Evolutionary conservation across 2,797 vertebrate species (phyloP).

Genomic region (Podargus strigoides): DNA sequence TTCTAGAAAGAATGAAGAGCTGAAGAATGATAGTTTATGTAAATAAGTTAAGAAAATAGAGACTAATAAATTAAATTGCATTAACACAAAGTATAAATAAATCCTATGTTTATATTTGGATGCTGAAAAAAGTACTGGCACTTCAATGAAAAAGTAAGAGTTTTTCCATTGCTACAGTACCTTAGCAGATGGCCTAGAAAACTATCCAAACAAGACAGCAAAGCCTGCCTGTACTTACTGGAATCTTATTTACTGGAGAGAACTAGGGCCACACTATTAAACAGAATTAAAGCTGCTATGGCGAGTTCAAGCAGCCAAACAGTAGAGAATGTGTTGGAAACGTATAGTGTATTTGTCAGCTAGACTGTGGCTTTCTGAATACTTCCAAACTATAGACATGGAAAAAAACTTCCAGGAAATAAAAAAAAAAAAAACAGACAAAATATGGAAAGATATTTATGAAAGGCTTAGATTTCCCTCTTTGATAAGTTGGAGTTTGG

Average conservation of each 20-base stretch:
- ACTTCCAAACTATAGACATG: background rate
- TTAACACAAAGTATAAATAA: background rate
- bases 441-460: background rate
- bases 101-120: background rate
- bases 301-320: background rate
- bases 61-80: background rate
- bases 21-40: background rate
- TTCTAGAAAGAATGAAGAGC: background rate
- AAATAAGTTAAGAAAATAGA: background rate
- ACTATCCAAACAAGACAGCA: background rate
- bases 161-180: background rate
- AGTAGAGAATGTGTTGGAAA: background rate
- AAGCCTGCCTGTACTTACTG: background rate
- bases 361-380: slow-evolving; percentile 27
- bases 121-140: background rate
- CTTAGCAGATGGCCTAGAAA: background rate
- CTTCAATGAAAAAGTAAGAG: background rate
- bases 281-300: background rate
- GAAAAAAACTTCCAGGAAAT: slow-evolving; percentile 32
- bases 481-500: background rate
- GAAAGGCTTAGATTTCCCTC: background rate
- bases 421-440: background rate
- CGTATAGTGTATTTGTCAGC: background rate
- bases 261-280: background rate
- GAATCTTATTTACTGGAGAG: background rate